Evolutionary conservation across 2,888 invertebrate species (phyloP).

Genomic region (Trachelus tabidus): DNA sequence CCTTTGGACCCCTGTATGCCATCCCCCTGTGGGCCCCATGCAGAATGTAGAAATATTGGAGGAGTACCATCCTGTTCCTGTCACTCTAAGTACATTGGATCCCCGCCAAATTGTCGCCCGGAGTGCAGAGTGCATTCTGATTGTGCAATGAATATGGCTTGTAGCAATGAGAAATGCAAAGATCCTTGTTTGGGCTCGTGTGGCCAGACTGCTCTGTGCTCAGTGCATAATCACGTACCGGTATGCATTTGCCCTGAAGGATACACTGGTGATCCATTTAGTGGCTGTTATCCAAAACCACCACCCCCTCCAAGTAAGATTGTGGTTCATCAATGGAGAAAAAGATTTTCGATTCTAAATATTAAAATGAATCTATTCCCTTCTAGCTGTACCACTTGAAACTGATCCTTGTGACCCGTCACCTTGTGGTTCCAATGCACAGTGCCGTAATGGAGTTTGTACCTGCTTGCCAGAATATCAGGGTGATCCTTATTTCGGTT

Average conservation of each 20-base stretch:
- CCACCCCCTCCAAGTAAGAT: slow-evolving; percentile 62
- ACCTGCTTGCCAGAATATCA: slow-evolving; percentile 77
- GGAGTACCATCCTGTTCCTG: slow-evolving; percentile 81
- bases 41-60: slow-evolving; percentile 73
- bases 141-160: slow-evolving; percentile 77
- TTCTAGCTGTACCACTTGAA: slow-evolving; percentile 35
- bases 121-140: slow-evolving; percentile 80
- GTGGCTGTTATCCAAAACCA: slow-evolving; percentile 72
- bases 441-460: slow-evolving; percentile 56
- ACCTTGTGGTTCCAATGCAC: slow-evolving; percentile 79
- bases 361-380: slow-evolving; percentile 2
- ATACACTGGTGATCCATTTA: slow-evolving; percentile 82
- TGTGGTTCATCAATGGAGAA: neutral
- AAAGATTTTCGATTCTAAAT: neutral
- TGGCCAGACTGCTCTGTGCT: slow-evolving; percentile 78
- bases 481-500: slow-evolving; percentile 80
- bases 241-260: slow-evolving; percentile 84
- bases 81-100: slow-evolving; percentile 75
- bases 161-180: slow-evolving; percentile 79
- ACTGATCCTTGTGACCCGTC: slow-evolving; percentile 72
- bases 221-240: slow-evolving; percentile 81
- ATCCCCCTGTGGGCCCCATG: slow-evolving; percentile 81
- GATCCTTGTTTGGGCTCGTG: slow-evolving; percentile 81
- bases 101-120: slow-evolving; percentile 79
- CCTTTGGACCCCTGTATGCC: slow-evolving; percentile 76